phyloP scores from a whole-genome alignment of 2,113 vertebrate species.

The Gorsachius goisagi region DNA sequence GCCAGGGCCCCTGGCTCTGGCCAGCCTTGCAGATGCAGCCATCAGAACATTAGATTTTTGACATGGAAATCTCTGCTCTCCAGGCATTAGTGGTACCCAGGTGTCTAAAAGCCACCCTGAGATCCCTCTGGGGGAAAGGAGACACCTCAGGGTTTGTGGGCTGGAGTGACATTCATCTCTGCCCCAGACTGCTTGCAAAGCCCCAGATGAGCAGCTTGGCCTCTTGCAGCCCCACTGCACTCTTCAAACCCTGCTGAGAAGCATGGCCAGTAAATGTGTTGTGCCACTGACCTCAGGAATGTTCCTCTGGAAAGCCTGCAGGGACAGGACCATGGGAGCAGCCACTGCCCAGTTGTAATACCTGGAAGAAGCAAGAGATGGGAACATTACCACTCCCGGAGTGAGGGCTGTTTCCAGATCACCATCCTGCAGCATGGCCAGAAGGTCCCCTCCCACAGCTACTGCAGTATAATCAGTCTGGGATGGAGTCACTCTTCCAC shows the following conservation, averaged over 20 bases:
- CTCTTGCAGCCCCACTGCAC: not conserved
- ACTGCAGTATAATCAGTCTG: fast-evolving
- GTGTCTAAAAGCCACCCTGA: not conserved
- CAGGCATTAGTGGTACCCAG: not conserved
- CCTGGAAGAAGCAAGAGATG: constrained; percentile 67
- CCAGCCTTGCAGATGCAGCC: not conserved
- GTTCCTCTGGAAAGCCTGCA: constrained; percentile 90
- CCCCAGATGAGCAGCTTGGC: not conserved
- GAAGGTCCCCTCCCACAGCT: not conserved
- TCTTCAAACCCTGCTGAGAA: not conserved
- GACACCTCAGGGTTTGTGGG: not conserved
- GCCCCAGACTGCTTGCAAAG: not conserved
- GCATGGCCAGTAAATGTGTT: not conserved
- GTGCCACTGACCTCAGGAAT: constrained; percentile 85
- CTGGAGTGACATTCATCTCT: not conserved
- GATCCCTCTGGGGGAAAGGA: not conserved
- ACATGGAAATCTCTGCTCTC: not conserved
- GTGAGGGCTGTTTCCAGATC: not conserved
- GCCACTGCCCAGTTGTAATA: constrained; percentile 97
- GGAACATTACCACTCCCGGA: not conserved
- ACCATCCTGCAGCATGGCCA: not conserved
- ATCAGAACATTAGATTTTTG: not conserved
- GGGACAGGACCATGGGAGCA: constrained; percentile 90
- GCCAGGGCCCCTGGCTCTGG: not conserved
- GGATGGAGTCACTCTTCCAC: not conserved